These are phyloP conservation scores for Acanthacorydalis orientalis DNA, from an alignment of 2,888 invertebrate species.

Conservation along the genomic window DNA sequence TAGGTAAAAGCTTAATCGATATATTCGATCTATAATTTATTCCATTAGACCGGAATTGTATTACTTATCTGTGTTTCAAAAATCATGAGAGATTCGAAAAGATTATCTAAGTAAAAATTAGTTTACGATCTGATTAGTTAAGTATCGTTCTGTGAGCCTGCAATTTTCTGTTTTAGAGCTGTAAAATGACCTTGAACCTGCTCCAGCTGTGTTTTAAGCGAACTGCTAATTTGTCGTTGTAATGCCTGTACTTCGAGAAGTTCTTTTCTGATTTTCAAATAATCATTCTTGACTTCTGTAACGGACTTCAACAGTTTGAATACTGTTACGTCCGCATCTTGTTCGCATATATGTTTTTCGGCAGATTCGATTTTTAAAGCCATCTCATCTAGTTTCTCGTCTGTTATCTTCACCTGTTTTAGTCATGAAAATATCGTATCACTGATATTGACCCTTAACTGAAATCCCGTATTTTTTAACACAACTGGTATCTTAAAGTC, in stretches of 20 bases:
- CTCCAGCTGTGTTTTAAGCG: constrained; percentile 54
- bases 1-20: too few relatives aligned
- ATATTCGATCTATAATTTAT: too few relatives aligned
- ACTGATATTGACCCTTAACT: too few relatives aligned
- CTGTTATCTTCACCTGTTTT: constrained; percentile 51
- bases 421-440: neutral
- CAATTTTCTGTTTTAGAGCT: constrained; percentile 50
- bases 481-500: neutral
- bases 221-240: constrained; percentile 58
- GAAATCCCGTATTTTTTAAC: too few relatives aligned
- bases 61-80: neutral
- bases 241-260: constrained; percentile 64
- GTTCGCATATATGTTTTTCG: constrained; percentile 37
- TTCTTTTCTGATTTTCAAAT: constrained; percentile 61
- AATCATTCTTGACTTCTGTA: constrained; percentile 62
- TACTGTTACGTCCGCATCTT: constrained; percentile 41
- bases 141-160: constrained; percentile 23
- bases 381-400: constrained; percentile 53
- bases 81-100: neutral
- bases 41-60: neutral
- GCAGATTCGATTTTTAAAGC: constrained; percentile 58
- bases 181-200: constrained; percentile 61
- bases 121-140: neutral
- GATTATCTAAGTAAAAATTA: neutral
- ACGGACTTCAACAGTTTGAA: constrained; percentile 59